Conservation (phyloP, 2,113 vertebrate genomes). For the Seriola quinqueradiata region DNA sequence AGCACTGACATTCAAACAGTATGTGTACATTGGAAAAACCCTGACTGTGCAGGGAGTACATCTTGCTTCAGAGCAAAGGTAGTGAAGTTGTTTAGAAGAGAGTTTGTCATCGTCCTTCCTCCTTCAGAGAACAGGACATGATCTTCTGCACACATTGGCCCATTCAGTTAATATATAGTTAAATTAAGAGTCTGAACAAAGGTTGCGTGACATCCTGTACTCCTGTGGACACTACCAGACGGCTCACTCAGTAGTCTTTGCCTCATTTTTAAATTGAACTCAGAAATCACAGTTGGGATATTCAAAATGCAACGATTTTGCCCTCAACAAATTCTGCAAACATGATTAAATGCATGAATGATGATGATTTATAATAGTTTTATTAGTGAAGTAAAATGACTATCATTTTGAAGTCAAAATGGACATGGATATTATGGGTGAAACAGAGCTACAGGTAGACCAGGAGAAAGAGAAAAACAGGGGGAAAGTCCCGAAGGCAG, state of each 20-base stretch:
- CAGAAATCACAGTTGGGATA: not conserved
- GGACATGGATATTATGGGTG: not conserved
- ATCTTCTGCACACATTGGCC: not conserved
- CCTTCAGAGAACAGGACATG: not conserved
- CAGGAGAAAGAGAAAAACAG: not conserved
- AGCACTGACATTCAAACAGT: too few species aligned
- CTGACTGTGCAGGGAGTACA: too few species aligned
- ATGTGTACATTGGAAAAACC: too few species aligned
- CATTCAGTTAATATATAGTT: not conserved
- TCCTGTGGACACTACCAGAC: not conserved
- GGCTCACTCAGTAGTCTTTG: not conserved
- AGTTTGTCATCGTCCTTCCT: not conserved
- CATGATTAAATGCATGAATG: not conserved
- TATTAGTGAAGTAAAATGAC: not conserved
- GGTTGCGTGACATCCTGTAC: not conserved
- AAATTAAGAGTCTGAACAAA: not conserved
- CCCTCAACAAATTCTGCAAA: not conserved
- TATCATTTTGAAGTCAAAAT: not conserved
- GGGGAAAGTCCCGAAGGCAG: constrained; percentile 1
- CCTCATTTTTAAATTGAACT: not conserved
- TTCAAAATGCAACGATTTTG: not conserved
- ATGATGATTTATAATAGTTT: not conserved
- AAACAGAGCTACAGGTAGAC: not conserved
- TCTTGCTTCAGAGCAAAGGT: too few species aligned
- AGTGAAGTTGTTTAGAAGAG: not conserved